phyloP scores from a whole-genome alignment of 2,797 vertebrate genomes.

The Gallinago nigripennis region DNA sequence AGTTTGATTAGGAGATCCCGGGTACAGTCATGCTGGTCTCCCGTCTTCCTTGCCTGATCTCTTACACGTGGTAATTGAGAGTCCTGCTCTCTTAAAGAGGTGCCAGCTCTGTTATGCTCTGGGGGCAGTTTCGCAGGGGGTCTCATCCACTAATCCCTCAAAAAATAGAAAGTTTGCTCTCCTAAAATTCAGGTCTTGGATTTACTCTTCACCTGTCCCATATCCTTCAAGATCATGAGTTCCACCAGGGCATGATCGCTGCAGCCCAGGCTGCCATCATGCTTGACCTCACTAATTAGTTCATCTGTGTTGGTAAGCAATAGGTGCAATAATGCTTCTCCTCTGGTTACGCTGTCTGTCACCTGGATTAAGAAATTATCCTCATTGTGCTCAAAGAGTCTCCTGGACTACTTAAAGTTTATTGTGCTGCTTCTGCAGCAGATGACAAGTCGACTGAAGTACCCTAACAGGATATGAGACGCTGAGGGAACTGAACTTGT shows the following conservation, averaged over 20 bases:
- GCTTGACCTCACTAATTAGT: not conserved
- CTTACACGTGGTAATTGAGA: fast-evolving
- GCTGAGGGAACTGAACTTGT: not conserved
- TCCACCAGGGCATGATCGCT: not conserved
- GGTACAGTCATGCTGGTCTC: not conserved
- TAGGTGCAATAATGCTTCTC: fast-evolving
- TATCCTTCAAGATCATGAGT: not conserved
- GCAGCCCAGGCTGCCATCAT: not conserved
- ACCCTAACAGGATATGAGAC: not conserved
- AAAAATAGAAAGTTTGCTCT: not conserved
- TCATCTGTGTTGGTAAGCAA: not conserved
- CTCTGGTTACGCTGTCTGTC: not conserved
- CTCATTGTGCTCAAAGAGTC: not conserved
- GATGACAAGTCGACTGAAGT: not conserved
- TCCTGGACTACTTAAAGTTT: not conserved
- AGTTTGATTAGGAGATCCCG: not conserved
- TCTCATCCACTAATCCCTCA: not conserved
- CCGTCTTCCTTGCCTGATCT: not conserved
- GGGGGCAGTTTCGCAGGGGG: not conserved
- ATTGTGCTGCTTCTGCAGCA: not conserved
- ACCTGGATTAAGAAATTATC: not conserved
- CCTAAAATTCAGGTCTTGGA: not conserved
- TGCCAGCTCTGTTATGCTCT: not conserved
- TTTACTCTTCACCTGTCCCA: not conserved
- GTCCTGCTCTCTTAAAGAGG: not conserved